phyloP scores from a whole-genome alignment of 2,888 invertebrate species.

The Schrankia costaestrigalis region DNA sequence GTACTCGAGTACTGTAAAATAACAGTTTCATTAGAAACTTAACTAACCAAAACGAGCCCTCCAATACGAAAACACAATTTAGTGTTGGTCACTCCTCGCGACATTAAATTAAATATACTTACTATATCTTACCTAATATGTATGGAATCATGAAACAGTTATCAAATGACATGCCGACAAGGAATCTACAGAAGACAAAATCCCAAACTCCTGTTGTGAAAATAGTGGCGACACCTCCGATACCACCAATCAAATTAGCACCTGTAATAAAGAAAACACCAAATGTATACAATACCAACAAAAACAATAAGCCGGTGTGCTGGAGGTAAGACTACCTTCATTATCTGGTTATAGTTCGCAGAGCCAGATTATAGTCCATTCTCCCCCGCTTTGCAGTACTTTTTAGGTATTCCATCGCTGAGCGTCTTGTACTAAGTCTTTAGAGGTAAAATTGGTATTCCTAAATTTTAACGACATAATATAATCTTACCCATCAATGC shows the following conservation, averaged over 20 bases:
- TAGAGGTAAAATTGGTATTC: no score
- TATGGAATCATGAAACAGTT: conserved; percentile 95
- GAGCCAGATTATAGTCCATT: no score
- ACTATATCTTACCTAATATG: conserved; percentile 85
- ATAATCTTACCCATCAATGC: conserved; percentile 64
- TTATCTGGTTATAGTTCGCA: no score
- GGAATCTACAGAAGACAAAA: conserved; percentile 88
- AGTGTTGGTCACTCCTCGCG: background rate
- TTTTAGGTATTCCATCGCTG: no score
- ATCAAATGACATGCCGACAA: conserved; percentile 92
- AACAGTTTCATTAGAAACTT: no score
- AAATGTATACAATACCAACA: no score
- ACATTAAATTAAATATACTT: background rate
- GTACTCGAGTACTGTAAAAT: conserved; percentile 76
- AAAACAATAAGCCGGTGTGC: no score
- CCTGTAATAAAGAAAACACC: conserved; percentile 52
- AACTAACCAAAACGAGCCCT: no score
- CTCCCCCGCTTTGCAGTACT: no score
- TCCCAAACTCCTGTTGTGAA: conserved; percentile 86
- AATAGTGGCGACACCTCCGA: conserved; percentile 85
- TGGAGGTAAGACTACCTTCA: no score
- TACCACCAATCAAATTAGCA: conserved; percentile 85
- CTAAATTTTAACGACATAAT: background rate
- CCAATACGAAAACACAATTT: background rate
- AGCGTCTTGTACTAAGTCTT: no score